Evolutionary conservation across 2,888 invertebrate species (phyloP).

Genomic region (Polyploca ridens): DNA sequence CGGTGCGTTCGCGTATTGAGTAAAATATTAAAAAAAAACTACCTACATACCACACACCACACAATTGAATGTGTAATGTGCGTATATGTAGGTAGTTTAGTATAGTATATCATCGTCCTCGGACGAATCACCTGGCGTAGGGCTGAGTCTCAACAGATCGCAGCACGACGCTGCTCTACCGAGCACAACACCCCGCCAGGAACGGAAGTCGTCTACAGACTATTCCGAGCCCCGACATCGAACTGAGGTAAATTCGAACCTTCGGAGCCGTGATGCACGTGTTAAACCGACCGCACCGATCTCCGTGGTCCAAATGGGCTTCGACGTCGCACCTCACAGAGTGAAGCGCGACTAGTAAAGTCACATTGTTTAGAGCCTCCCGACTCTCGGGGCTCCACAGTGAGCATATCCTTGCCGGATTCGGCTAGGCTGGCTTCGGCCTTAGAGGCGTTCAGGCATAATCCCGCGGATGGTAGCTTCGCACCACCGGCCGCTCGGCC

Average conservation of each 20-base stretch:
- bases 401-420: conserved; percentile 71
- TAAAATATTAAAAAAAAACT: too few relatives aligned
- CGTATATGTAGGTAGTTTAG: too few relatives aligned
- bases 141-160: conserved; percentile 86
- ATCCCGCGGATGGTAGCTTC: conserved; percentile 84
- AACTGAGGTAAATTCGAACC: conserved; percentile 39
- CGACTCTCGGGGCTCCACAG: conserved; percentile 69
- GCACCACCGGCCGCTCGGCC: conserved; percentile 38
- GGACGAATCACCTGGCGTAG: conserved; percentile 51
- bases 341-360: conserved; percentile 41
- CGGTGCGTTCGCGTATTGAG: too few relatives aligned
- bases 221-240: conserved; percentile 64
- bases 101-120: background rate
- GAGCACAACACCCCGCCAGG: conserved; percentile 77
- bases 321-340: too few relatives aligned
- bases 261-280: conserved; percentile 46
- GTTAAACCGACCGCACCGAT: conserved; percentile 56
- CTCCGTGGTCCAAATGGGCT: conserved; percentile 54
- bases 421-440: conserved; percentile 84
- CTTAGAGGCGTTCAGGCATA: conserved; percentile 74
- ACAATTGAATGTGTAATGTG: too few relatives aligned
- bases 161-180: conserved; percentile 57
- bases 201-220: conserved; percentile 80
- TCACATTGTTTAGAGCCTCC: conserved; percentile 77
- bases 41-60: too few relatives aligned